Conservation (phyloP, 2,113 vertebrate genomes). For the Engystomops pustulosus region DNA sequence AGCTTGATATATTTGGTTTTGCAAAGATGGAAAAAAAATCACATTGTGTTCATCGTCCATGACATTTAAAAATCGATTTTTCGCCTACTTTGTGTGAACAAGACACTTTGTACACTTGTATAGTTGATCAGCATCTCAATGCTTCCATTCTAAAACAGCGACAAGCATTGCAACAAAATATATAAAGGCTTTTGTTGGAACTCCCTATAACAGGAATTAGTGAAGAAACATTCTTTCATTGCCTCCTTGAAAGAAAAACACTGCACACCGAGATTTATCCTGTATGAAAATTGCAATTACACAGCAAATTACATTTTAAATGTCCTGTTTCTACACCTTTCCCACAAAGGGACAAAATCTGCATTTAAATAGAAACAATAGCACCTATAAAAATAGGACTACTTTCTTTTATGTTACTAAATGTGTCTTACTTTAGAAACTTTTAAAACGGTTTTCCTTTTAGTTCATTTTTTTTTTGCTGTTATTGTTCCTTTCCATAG, state of each 20-base stretch:
- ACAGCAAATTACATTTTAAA: constrained; percentile 41
- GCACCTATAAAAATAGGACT: neutral
- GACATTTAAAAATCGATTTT: neutral
- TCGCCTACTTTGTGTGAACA: neutral
- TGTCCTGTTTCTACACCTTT: constrained; percentile 24
- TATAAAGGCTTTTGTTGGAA: constrained; percentile 28
- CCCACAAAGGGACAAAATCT: constrained; percentile 45
- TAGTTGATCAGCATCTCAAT: neutral
- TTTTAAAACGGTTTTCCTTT: neutral
- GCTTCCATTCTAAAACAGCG: neutral
- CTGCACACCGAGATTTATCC: constrained; percentile 41
- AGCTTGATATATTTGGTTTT: too few relatives aligned
- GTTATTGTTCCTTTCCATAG: neutral
- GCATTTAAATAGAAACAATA: constrained; percentile 50
- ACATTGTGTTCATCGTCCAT: too few relatives aligned
- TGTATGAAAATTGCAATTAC: constrained; percentile 45
- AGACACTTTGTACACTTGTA: neutral
- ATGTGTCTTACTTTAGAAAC: neutral
- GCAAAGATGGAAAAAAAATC: too few relatives aligned
- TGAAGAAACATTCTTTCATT: constrained; percentile 28
- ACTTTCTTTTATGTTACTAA: constrained; percentile 16
- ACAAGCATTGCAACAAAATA: constrained; percentile 13
- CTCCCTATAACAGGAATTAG: constrained; percentile 40
- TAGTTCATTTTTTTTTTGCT: neutral
- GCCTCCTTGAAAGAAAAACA: constrained; percentile 22